Base-by-base conservation (phyloP, 2,113 vertebrate species). In the Apaloderma vittatum region DNA sequence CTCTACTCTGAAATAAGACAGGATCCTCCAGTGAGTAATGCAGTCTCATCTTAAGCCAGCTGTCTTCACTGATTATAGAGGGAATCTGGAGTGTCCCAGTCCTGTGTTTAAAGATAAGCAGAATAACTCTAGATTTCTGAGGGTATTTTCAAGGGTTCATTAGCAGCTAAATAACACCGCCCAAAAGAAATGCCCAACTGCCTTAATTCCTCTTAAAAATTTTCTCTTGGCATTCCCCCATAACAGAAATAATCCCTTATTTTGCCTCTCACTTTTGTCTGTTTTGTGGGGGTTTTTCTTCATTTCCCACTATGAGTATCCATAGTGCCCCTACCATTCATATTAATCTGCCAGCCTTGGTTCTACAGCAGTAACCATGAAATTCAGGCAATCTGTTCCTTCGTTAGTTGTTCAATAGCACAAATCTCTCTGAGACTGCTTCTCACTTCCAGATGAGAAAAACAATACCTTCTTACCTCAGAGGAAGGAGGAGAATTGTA, bases 291-390 rank as follows among this genome's bases (percentile, higher is more conserved):
- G 1, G 14, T 11, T 13, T 24, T 3, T 18, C 52, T 49, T 57
- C 36, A 49, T 68, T 80, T 77, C 22, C 27, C 51, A 4, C 5
- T 59, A 14, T 29, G 26, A 20, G 2, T 32, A 59, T 32, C 12
- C 13, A 22, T 19, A 26, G 11, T 40, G 26, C 3, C 16, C 5
- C 8, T 23, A 48, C 20, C 8, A 24, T 8, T 26, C 0, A 0
- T 10, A 15, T 17, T 32, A 16, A 29, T 48, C 34, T 57, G 11
- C 19, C 27, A 71, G 7, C 12, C 10, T 27, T 37, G 13, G 26
- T 57, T 91, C 84, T 84, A 74, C 3, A 57, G 23, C 12, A 66
- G 11, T 48, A 52, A 40, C 49, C 6, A 18, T 3, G 15, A 78
- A 86, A 75, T 82, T 71, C 27, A 74, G 43, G 29, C 5, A 63